These are phyloP conservation scores for Nomada fabriciana DNA, from an alignment of 2,888 invertebrate species.

Conservation along the genomic window DNA sequence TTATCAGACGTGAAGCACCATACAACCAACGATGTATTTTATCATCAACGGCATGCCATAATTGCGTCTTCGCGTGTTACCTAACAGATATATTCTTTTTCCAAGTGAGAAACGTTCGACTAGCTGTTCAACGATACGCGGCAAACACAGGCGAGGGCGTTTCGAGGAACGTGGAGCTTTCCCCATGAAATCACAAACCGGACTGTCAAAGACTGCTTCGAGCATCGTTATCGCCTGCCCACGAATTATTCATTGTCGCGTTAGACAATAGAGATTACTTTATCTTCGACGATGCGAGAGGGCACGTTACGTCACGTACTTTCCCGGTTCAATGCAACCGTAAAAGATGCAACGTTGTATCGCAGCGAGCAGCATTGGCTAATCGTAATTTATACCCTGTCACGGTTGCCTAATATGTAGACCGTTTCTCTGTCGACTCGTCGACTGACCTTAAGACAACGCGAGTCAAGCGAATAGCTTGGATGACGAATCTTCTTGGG, in stretches of 20 bases:
- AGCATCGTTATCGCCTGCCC: conserved; percentile 67
- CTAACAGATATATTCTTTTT: conserved; percentile 18
- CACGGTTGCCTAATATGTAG: conserved; percentile 74
- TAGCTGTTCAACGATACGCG: conserved; percentile 24
- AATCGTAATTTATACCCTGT: conserved; percentile 77
- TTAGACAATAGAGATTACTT: conserved; percentile 77
- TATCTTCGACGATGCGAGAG: conserved; percentile 61
- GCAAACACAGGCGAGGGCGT: conserved; percentile 38
- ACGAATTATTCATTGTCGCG: conserved; percentile 74
- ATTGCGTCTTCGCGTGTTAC: conserved; percentile 53
- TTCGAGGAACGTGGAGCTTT: conserved; percentile 51
- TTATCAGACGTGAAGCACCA: conserved; percentile 1
- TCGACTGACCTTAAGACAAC: background rate
- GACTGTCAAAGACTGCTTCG: conserved; percentile 23
- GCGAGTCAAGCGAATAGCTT: background rate
- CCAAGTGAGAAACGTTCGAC: conserved; percentile 34
- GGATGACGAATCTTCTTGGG: conserved; percentile 18
- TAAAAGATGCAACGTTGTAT: conserved; percentile 62
- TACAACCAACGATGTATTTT: conserved; percentile 1
- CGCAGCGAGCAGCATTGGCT: conserved; percentile 66
- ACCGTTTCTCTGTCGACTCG: conserved; percentile 33
- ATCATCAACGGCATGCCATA: conserved; percentile 28
- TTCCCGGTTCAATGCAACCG: conserved; percentile 62
- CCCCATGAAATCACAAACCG: conserved; percentile 56
- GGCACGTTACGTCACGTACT: conserved; percentile 64